Evolutionary conservation across 1,140 invertebrate species (phyloP), one percentile per base, ranked within the genome.

Genomic region (Gonatopus flavifemur): DNA sequence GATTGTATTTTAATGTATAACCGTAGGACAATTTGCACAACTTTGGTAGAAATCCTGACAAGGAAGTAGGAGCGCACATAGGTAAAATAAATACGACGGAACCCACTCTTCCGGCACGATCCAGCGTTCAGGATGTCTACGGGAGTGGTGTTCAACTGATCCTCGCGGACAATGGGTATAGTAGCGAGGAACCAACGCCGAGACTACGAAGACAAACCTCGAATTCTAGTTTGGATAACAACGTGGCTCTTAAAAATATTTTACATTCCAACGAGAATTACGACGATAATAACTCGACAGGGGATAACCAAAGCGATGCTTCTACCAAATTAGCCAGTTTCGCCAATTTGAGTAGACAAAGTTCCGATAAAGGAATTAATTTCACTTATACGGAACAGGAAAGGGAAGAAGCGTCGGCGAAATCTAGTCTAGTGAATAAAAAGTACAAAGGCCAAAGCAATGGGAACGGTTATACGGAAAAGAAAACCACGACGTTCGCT

Each of bases 31-130:
- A 85, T 64, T 74, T 82, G 64, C 85, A 80, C 69, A 81, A 83
- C 60, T 81, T 81, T 58, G 83, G 81, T 30, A 80, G 80, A 61
- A 87, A 93, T 80, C 88, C 89, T 0, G 89, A 91, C 72, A 93
- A 93, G 72, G 88, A 86, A 56, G 73, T 85, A 2, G 83, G 81
- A 8, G 77, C 81, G 19, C 83, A 84, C 47, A 67, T 80, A 13
- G 83, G 80, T 8, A 78, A 84, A 40, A 81, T 84, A 64, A 72
- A 54, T 18, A 59, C 64, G 0, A 58, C 71, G 9, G 81, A 84
- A 70, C 81, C 85, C 56, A 72, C 81, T 58, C 68, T 81, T 12
- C 84, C 86, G 2, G 81, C 85, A 2, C 81, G 88, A 8, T 88
- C 88, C 0, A 86, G 86, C 24, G 79, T 88, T 13, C 87, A 88